phyloP scores from a whole-genome alignment of 2,888 invertebrate species.

The Ophion obscuratus region DNA sequence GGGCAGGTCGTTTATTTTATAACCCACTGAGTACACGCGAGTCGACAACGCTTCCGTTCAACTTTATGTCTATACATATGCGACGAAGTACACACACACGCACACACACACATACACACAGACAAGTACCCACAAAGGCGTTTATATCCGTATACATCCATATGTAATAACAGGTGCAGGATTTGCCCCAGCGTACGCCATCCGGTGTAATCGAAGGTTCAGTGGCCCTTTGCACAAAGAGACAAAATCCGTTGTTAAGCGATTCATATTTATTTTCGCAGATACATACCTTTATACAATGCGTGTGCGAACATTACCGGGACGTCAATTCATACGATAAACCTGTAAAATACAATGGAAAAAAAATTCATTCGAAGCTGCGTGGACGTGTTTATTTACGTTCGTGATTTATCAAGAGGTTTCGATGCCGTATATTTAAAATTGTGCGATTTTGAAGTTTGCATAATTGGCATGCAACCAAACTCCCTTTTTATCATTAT shows the following conservation, averaged over 20 bases:
- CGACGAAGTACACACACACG: background rate
- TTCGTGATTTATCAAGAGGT: background rate
- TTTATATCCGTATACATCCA: constrained; percentile 1
- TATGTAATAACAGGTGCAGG: constrained; percentile 35
- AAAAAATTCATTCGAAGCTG: background rate
- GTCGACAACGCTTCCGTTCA: constrained; percentile 50
- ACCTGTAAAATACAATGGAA: background rate
- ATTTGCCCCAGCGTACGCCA: constrained; percentile 7
- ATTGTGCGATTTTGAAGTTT: background rate
- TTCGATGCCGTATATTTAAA: background rate
- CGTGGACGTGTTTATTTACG: background rate
- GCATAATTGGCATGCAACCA: background rate
- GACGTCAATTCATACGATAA: background rate
- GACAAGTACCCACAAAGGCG: too few species aligned
- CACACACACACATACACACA: too few species aligned
- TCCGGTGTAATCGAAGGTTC: constrained; percentile 51
- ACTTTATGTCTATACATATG: constrained; percentile 1
- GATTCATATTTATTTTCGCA: background rate
- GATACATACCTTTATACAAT: background rate
- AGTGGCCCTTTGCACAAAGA: constrained; percentile 48
- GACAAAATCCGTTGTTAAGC: background rate
- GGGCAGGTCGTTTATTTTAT: constrained; percentile 52
- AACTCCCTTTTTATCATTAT: background rate
- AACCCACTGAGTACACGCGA: constrained; percentile 62
- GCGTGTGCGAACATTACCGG: background rate